Evolutionary conservation across 2,113 vertebrate genomes (phyloP).

Genomic region (Pyxicephalus adspersus): DNA sequence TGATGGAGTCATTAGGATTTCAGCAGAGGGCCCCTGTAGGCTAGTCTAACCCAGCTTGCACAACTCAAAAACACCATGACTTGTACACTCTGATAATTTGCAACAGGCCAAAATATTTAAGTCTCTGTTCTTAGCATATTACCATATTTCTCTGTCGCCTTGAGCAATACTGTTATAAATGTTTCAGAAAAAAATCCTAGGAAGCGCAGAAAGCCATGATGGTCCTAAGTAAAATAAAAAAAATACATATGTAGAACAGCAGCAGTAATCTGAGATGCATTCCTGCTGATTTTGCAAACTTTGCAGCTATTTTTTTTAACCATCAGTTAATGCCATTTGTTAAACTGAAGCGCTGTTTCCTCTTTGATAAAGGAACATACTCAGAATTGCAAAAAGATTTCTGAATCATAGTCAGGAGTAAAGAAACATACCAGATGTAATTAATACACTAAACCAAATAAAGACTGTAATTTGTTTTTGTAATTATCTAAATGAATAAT

Average conservation of each 20-base stretch:
- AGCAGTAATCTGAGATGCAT: conserved; percentile 17
- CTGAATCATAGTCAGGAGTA: not conserved
- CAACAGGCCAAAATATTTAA: conserved; percentile 39
- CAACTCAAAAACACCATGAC: conserved; percentile 21
- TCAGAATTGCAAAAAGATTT: not conserved
- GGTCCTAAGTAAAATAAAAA: not conserved
- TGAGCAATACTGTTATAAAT: conserved; percentile 40
- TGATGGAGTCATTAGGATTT: not conserved
- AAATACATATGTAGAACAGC: not conserved
- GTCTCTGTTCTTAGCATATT: conserved; percentile 27
- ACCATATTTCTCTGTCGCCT: conserved; percentile 44
- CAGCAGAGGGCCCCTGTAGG: conserved; percentile 18
- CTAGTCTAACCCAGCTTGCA: conserved; percentile 27
- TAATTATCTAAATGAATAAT: conserved; percentile 33
- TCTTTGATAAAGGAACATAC: conserved; percentile 18
- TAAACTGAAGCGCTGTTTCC: conserved; percentile 19
- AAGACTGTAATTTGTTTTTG: conserved; percentile 17
- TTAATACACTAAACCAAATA: not conserved
- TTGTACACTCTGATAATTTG: conserved; percentile 35
- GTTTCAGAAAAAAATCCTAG: conserved; percentile 21
- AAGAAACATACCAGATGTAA: conserved; percentile 1
- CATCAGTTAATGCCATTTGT: conserved; percentile 40
- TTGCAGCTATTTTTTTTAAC: conserved; percentile 2
- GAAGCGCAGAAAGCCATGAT: conserved; percentile 3
- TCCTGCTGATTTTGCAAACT: conserved; percentile 27